phyloP scores from a whole-genome alignment of 2,797 vertebrate genomes.

The Rhinella marina region DNA sequence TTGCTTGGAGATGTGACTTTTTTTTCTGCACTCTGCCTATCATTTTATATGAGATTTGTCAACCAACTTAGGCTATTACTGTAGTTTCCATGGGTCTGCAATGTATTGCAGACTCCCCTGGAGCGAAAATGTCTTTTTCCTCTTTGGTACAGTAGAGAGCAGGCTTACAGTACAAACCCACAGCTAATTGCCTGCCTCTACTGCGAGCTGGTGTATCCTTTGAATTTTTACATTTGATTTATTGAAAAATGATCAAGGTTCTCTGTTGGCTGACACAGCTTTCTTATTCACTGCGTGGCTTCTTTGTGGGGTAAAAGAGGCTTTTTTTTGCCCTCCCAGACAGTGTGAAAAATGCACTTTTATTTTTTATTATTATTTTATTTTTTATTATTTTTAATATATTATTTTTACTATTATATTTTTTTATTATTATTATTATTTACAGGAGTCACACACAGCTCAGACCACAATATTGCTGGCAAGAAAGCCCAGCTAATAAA shows the following conservation, averaged over 20 bases:
- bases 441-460: slow-evolving; percentile 61
- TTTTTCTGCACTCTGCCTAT: slow-evolving; percentile 23
- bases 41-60: slow-evolving; percentile 44
- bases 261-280: slow-evolving; percentile 10
- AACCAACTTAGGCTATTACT: slow-evolving; percentile 39
- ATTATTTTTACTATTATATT: not conserved
- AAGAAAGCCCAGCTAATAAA: slow-evolving; percentile 66
- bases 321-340: not conserved
- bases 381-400: slow-evolving; percentile 13
- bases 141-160: slow-evolving; percentile 54
- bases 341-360: not conserved
- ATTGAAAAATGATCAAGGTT: slow-evolving; percentile 36
- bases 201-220: slow-evolving; percentile 26
- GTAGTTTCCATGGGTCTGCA: slow-evolving; percentile 36
- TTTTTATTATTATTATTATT: slow-evolving; percentile 30
- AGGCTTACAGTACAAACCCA: slow-evolving; percentile 53
- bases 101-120: slow-evolving; percentile 29
- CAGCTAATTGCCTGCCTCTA: slow-evolving; percentile 50
- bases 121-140: slow-evolving; percentile 44
- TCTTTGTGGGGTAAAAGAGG: not conserved
- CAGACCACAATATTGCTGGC: slow-evolving; percentile 54
- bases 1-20: not conserved
- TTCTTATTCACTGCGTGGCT: not conserved
- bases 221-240: slow-evolving; percentile 51
- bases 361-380: not conserved